Evolutionary conservation across 2,113 vertebrate genomes (phyloP).

Genomic region (Spea multiplicata): DNA sequence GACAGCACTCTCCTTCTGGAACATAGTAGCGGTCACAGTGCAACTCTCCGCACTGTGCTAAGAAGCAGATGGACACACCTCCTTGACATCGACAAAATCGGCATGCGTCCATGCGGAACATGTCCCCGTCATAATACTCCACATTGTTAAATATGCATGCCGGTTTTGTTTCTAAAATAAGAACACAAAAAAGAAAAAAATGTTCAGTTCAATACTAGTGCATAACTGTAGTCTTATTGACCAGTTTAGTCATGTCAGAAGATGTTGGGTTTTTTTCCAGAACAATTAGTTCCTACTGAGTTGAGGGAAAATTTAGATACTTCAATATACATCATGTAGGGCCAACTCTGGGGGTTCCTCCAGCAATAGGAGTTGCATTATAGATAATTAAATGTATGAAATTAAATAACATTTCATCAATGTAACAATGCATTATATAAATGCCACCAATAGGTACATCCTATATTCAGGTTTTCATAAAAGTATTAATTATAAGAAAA

Average conservation of each 20-base stretch:
- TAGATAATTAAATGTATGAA: too few species aligned
- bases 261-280: too few species aligned
- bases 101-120: constrained; percentile 85
- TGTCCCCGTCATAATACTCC: constrained; percentile 82
- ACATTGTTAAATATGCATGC: constrained; percentile 78
- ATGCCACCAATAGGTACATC: too few species aligned
- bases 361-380: too few species aligned
- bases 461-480: too few species aligned
- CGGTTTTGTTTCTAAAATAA: constrained; percentile 77
- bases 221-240: neutral
- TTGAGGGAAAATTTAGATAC: too few species aligned
- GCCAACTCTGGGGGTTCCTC: too few species aligned
- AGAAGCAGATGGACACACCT: constrained; percentile 84
- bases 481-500: too few species aligned
- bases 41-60: constrained; percentile 80
- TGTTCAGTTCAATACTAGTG: neutral
- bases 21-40: constrained; percentile 82
- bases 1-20: constrained; percentile 85
- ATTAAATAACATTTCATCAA: too few species aligned
- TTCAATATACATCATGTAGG: too few species aligned
- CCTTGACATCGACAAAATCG: constrained; percentile 85
- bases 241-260: neutral
- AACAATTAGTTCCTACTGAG: too few species aligned
- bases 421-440: too few species aligned
- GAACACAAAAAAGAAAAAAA: neutral